These are phyloP conservation scores for Ormyrus pomaceus DNA, from an alignment of 2,888 invertebrate genomes.

Conservation along the genomic window DNA sequence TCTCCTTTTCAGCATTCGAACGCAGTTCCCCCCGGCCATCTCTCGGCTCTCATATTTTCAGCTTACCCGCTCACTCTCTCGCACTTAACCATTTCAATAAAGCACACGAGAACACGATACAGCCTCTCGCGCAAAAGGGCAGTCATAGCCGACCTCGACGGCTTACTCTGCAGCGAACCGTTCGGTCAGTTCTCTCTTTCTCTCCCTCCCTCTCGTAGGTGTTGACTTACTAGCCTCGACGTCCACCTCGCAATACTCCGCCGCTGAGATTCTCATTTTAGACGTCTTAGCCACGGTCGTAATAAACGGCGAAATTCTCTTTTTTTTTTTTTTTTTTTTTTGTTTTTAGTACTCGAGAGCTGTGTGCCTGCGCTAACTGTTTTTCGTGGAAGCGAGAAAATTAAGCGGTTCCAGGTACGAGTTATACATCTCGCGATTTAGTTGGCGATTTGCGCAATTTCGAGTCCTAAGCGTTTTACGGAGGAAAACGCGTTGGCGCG, in stretches of 20 bases:
- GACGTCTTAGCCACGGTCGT: constrained; percentile 56
- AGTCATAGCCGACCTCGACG: constrained; percentile 37
- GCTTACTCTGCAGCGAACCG: constrained; percentile 45
- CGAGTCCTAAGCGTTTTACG: neutral
- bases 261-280: constrained; percentile 52
- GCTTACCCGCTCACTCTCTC: neutral
- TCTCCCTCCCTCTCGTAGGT: constrained; percentile 43
- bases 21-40: no score
- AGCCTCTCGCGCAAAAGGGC: constrained; percentile 17
- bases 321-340: no score
- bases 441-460: constrained; percentile 32
- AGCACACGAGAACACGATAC: constrained; percentile 20
- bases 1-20: no score
- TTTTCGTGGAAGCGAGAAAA: constrained; percentile 47
- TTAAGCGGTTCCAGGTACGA: constrained; percentile 42
- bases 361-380: constrained; percentile 33
- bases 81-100: constrained; percentile 28
- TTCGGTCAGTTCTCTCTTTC: constrained; percentile 6
- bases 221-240: constrained; percentile 53
- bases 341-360: constrained; percentile 14
- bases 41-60: no score
- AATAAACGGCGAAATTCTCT: constrained; percentile 40
- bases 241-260: constrained; percentile 27
- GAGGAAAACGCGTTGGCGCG: no score
- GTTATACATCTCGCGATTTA: constrained; percentile 14